Base-by-base conservation (phyloP, 2,113 vertebrate genomes). In the Zootoca vivipara region DNA sequence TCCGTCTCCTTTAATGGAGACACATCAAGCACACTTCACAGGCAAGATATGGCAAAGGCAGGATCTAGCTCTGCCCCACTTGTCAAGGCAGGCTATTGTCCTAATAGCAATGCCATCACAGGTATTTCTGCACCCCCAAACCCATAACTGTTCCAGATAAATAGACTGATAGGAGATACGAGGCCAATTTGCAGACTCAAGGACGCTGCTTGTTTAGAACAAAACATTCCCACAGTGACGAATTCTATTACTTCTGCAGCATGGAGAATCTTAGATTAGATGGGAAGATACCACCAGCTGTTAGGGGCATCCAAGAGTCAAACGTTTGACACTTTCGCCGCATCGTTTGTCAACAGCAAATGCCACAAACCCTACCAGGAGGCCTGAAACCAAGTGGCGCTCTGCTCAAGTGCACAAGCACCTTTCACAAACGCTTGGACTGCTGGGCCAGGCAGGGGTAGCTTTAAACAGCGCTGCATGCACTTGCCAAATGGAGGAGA, bases 241-340 rank as follows among this genome's bases (percentile, higher is more conserved):
- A 83, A 46, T 78, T 78, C 42, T 15, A 72, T 56, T 35, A 38
- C 56, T 35, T 58, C 7, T 52, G 74, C 40, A 86, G 30, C 62
- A 20, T 72, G 65, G 33, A 87, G n/a, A 80, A 33, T 69, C 40
- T 77, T n/a, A 70, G 38, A 64, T 74, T 85, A 26, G 13, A 62
- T 85, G 83, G 83, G 56, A n/a, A 56, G n/a, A 77, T 75, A 65
- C 16, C 40, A 24, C 10, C 16, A 38, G 38, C 46, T 83, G 24
- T 42, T 35, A 65, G 22, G 2, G 65, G 26, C 7, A 22, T 67
- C 67, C 40, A 77, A 67, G 73, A 46, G 7, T 38, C 70, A 26
- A 89, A 90, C 90, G 89, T 86, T 73, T 30, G 86, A 65, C 85
- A 0, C 79, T 84, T 86, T 90, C 42, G 67, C 35, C 70, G 5